Evolutionary conservation across 1,140 invertebrate genomes (phyloP), one percentile per base, ranked within the genome.

Genomic region (Bombus turneri): DNA sequence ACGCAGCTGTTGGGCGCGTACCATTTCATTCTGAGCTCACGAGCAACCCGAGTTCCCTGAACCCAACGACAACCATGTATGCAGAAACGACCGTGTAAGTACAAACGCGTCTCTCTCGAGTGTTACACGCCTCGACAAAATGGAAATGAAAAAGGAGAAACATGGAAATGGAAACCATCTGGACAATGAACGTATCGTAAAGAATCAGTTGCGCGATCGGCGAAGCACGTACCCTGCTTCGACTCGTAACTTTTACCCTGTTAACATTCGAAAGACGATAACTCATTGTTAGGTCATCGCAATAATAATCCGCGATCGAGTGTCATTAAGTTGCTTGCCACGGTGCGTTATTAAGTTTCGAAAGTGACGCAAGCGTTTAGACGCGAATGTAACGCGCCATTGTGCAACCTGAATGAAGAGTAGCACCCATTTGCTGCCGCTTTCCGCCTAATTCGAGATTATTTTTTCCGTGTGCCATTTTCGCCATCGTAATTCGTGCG

Each of bases 241-340:
- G 66, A 15, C 64, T 59, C 66, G n/a, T 28, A 80, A 80, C 80
- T 81, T 57, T 53, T 80, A 53, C 62, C 81, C 76, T 59, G 66
- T 87, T 81, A 84, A 78, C 85, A 76, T 81, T 87, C 75, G 82
- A 69, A 57, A 76, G 74, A 41, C 81, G 83, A 84, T 88, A 85
- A 86, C 75, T 90, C 81, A 71, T 84, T 75, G 74, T 90, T 90
- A 74, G 86, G 53, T 88, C 73, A 88, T 82, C 89, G 79, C 81
- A 86, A 86, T 84, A 86, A 90, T 88, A 84, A 88, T 53, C 47
- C 78, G 37, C 62, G 85, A 83, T 83, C 47, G 81, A 41, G 75
- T 76, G 85, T 89, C 88, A 64, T 76, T 79, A 84, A 84, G 64
- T 90, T 82, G 80, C 81, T 77, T 39, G 87, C 68, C 62, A 53